These are phyloP conservation scores for Balearica regulorum DNA, from an alignment of 2,797 vertebrate species.

Conservation along the genomic window DNA sequence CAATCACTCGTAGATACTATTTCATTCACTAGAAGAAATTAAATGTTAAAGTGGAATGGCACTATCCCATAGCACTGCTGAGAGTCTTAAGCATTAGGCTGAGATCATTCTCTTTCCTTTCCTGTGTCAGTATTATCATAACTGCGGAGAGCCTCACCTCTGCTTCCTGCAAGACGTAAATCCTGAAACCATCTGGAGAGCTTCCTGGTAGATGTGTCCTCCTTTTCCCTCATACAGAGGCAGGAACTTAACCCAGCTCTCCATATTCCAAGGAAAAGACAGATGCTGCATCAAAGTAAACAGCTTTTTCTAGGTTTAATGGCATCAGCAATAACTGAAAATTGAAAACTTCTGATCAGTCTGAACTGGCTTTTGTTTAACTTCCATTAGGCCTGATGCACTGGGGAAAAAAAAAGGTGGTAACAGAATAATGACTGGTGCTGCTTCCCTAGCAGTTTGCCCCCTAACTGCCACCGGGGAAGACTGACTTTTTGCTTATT, in stretches of 20 bases:
- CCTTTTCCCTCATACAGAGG: not conserved
- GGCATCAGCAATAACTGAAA: not conserved
- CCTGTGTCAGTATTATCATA: not conserved
- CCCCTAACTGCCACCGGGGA: not conserved
- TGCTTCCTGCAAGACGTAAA: not conserved
- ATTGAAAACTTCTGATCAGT: not conserved
- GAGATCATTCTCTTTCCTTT: not conserved
- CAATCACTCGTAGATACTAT: not conserved
- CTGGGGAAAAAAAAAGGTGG: not conserved
- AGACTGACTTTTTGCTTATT: not conserved
- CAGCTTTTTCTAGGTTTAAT: not conserved
- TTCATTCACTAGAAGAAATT: not conserved
- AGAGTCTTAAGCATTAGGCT: not conserved
- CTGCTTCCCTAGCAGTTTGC: not conserved
- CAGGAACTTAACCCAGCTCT: not conserved
- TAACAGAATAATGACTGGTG: not conserved
- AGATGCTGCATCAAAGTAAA: not conserved
- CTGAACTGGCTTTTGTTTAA: not conserved
- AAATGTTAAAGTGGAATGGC: not conserved
- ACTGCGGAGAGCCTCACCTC: not conserved
- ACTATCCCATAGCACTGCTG: not conserved
- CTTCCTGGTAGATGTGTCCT: not conserved
- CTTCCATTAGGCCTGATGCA: not conserved
- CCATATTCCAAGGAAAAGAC: not conserved
- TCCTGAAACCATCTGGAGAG: not conserved